phyloP scores from a whole-genome alignment of 1,140 invertebrate species.

The Carposina sasakii region DNA sequence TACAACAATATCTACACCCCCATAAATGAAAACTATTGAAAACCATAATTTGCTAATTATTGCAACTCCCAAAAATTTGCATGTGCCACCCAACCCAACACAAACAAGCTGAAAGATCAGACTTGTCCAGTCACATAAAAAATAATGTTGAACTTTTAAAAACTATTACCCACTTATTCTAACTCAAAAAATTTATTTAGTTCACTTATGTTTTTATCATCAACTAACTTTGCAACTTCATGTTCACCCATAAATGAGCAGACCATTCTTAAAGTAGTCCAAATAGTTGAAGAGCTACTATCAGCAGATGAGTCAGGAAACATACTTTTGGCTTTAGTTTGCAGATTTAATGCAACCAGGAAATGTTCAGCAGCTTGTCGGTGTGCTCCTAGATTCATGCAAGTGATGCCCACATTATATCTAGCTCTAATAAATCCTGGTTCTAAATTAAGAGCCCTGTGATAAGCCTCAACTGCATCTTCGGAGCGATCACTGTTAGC shows the following conservation, averaged over 20 bases:
- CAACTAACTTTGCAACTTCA: slow-evolving; percentile 84
- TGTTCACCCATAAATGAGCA: slow-evolving; percentile 88
- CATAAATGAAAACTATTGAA: too few species aligned
- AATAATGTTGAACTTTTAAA: not conserved
- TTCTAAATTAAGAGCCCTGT: slow-evolving; percentile 90
- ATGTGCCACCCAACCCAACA: too few species aligned
- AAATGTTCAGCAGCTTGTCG: slow-evolving; percentile 97
- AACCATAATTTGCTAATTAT: too few species aligned
- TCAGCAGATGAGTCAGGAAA: slow-evolving; percentile 55
- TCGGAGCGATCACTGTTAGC: slow-evolving; percentile 96
- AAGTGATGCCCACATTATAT: slow-evolving; percentile 98
- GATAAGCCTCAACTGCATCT: slow-evolving; percentile 97
- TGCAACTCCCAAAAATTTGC: too few species aligned
- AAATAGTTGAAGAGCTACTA: slow-evolving; percentile 91
- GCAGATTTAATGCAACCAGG: slow-evolving; percentile 93
- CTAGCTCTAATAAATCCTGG: slow-evolving; percentile 97
- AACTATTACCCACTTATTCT: slow-evolving; percentile 36
- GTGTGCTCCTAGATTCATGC: slow-evolving; percentile 95
- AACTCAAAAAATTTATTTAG: slow-evolving; percentile 79
- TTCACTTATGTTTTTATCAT: slow-evolving; percentile 79
- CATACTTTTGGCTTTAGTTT: slow-evolving; percentile 81
- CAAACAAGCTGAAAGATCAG: too few species aligned
- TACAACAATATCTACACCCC: not conserved
- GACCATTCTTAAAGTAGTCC: slow-evolving; percentile 94
- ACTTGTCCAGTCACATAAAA: too few species aligned